These are phyloP conservation scores for Latrodectus geometricus DNA, from an alignment of 1,140 invertebrate genomes.

Conservation along the genomic window DNA sequence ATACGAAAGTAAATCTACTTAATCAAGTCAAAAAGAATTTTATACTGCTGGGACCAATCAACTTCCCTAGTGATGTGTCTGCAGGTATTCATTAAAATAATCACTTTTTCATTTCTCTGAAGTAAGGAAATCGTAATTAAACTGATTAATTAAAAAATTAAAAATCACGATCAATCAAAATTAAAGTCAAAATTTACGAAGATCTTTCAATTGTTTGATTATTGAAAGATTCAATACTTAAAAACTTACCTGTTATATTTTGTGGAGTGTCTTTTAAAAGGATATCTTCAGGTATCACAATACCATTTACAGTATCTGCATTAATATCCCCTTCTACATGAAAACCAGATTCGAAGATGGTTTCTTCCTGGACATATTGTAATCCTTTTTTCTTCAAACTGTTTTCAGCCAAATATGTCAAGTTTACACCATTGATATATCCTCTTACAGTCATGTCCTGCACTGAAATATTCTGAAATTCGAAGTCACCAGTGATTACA, in stretches of 20 bases:
- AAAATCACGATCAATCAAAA: too few relatives aligned
- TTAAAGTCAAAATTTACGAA: neutral
- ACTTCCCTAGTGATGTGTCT: too few relatives aligned
- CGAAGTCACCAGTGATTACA: neutral
- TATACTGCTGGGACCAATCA: too few relatives aligned
- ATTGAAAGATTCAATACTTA: neutral
- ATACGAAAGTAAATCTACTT: too few relatives aligned
- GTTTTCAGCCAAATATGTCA: constrained; percentile 27
- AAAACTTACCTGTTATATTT: constrained; percentile 30
- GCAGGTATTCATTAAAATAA: too few relatives aligned
- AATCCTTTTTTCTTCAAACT: constrained; percentile 17
- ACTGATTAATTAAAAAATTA: too few relatives aligned
- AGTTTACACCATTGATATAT: constrained; percentile 44
- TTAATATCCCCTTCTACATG: constrained; percentile 44
- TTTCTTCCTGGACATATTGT: constrained; percentile 16
- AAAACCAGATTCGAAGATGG: constrained; percentile 33
- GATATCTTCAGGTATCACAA: constrained; percentile 8
- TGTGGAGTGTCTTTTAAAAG: constrained; percentile 16
- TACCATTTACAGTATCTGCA: constrained; percentile 25
- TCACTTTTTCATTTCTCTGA: too few relatives aligned
- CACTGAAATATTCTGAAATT: constrained; percentile 20
- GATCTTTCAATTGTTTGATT: too few relatives aligned
- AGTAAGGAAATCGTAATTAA: too few relatives aligned
- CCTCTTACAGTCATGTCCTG: constrained; percentile 14
- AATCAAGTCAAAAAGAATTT: too few relatives aligned